A percentile compares a stretch with the other conserved stretches of the same genome.
Conservation (phyloP, 2,888 invertebrate species). For the Pachymerium ferrugineum region DNA sequence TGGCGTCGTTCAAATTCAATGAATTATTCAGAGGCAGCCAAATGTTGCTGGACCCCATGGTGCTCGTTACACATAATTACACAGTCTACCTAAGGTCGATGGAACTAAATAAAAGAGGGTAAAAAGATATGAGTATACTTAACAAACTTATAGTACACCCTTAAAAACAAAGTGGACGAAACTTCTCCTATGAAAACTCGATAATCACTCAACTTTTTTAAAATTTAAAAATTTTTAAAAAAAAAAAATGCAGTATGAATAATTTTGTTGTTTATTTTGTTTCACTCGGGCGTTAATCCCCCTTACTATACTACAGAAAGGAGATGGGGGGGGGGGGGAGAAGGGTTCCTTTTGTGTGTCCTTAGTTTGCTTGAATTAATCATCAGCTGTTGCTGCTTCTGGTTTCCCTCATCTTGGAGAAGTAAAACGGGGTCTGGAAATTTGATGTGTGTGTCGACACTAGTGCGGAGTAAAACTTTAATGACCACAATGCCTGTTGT, state of each 20-base stretch:
- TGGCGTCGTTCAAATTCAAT: not conserved
- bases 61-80: conserved; percentile 5
- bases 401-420: not conserved
- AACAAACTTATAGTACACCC: not conserved
- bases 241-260: too few relatives aligned
- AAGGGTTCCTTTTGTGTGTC: not conserved
- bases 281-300: not conserved
- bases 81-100: not conserved
- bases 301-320: not conserved
- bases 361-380: not conserved
- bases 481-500: conserved; percentile 8
- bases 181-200: too few relatives aligned
- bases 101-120: not conserved
- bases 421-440: not conserved
- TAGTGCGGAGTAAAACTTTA: not conserved
- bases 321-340: not conserved
- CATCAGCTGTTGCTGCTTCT: not conserved
- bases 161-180: too few relatives aligned
- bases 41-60: conserved; percentile 1
- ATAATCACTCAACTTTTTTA: too few relatives aligned
- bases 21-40: conserved; percentile 3
- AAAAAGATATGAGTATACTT: not conserved
- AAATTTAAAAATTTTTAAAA: too few relatives aligned
- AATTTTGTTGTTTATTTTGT: not conserved
- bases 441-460: conserved; percentile 13